phyloP scores from a whole-genome alignment of 2,113 vertebrate species.

The Halcyon malimbica region DNA sequence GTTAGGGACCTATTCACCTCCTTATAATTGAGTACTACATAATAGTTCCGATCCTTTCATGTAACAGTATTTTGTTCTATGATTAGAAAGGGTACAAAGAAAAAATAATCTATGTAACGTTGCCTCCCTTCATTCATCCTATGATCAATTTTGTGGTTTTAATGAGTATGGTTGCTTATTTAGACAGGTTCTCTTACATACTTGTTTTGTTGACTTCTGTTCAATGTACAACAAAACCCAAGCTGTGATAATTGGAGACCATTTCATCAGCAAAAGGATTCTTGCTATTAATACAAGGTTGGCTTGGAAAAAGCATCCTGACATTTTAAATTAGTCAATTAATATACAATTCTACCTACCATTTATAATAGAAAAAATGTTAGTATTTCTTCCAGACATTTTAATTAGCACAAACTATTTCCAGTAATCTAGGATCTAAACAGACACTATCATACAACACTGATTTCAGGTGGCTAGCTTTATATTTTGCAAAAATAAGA shows the following conservation, averaged over 20 bases:
- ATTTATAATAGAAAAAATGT: constrained; percentile 64
- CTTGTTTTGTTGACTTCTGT: constrained; percentile 79
- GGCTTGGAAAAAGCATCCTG: constrained; percentile 86
- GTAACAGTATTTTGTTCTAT: constrained; percentile 79
- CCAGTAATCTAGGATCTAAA: not conserved
- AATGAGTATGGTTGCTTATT: constrained; percentile 82
- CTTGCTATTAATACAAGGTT: constrained; percentile 87
- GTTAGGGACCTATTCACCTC: constrained; percentile 81
- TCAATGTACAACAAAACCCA: constrained; percentile 83
- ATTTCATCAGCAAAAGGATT: constrained; percentile 83
- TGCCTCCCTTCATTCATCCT: constrained; percentile 84
- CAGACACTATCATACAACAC: not conserved
- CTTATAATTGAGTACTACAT: constrained; percentile 82
- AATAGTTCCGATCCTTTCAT: constrained; percentile 82
- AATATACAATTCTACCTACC: constrained; percentile 69
- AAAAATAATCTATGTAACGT: constrained; percentile 57
- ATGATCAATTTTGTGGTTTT: constrained; percentile 87
- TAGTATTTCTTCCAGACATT: constrained; percentile 63
- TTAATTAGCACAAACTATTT: constrained; percentile 69
- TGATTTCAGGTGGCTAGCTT: not conserved
- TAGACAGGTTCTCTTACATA: constrained; percentile 76
- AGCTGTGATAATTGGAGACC: constrained; percentile 86
- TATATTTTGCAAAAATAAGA: not conserved
- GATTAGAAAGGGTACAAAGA: constrained; percentile 76
- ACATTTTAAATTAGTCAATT: constrained; percentile 80